phyloP scores from a whole-genome alignment of 2,113 vertebrate species.

The Gavia stellata region DNA sequence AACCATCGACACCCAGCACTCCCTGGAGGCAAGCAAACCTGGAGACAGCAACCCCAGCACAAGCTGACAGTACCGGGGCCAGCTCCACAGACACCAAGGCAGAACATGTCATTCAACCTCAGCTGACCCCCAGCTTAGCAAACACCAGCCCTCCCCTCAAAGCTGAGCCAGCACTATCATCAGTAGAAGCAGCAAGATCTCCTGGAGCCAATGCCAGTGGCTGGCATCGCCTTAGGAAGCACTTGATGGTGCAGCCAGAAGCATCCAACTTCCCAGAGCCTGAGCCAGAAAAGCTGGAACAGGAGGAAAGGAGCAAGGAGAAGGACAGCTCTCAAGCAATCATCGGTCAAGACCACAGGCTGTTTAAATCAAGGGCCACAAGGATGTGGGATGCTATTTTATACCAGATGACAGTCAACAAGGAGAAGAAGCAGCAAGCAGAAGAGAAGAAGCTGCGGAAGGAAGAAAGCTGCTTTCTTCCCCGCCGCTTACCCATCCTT shows the following conservation, averaged over 20 bases:
- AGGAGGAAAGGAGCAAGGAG: neutral
- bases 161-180: slow-evolving; percentile 5
- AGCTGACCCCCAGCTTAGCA: neutral
- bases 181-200: neutral
- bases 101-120: neutral
- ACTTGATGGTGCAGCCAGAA: slow-evolving; percentile 81
- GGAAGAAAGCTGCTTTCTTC: neutral
- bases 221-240: slow-evolving; percentile 87
- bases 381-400: slow-evolving; percentile 94
- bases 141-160: neutral
- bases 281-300: neutral
- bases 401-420: slow-evolving; percentile 82
- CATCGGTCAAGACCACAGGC: slow-evolving; percentile 26
- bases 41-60: neutral
- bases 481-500: slow-evolving; percentile 80
- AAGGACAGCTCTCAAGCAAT: neutral
- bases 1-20: neutral
- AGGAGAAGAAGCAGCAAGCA: slow-evolving; percentile 55
- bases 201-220: slow-evolving; percentile 72
- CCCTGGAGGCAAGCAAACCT: neutral
- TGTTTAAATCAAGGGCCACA: slow-evolving; percentile 69
- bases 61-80: neutral
- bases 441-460: neutral
- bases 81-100: neutral
- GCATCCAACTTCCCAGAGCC: slow-evolving; percentile 57